Conservation (phyloP, 2,113 vertebrate genomes). For the Perca flavescens region DNA sequence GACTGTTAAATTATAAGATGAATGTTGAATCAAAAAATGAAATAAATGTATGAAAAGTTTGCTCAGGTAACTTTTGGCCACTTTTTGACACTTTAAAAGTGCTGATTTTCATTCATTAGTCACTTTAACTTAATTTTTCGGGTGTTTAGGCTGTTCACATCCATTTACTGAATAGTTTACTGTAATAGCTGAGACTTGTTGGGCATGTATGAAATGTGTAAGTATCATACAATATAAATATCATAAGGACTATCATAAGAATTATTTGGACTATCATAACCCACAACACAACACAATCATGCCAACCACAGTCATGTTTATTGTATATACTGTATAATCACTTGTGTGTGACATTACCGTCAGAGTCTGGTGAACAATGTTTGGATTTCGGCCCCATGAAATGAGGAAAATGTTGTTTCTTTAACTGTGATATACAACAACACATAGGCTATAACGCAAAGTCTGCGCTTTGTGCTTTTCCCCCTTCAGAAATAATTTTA, state of each 20-base stretch:
- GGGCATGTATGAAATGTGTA: not conserved
- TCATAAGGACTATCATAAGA: not conserved
- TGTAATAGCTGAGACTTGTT: not conserved
- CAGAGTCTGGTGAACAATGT: too few relatives aligned
- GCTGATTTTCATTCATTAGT: not conserved
- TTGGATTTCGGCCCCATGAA: too few relatives aligned
- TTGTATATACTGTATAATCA: not conserved
- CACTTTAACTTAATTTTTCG: not conserved
- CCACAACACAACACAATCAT: not conserved
- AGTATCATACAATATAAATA: not conserved
- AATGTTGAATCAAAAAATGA: not conserved
- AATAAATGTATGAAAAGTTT: not conserved
- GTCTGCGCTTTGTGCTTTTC: not conserved
- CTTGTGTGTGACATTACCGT: too few relatives aligned
- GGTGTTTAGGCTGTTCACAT: not conserved
- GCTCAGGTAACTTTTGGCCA: not conserved
- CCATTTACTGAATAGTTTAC: not conserved
- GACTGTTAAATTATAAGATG: not conserved
- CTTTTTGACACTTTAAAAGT: not conserved
- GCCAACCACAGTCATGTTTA: not conserved
- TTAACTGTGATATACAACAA: too few relatives aligned
- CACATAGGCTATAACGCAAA: too few relatives aligned
- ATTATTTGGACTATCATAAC: too few relatives aligned
- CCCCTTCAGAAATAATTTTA: not conserved
- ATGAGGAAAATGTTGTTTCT: too few relatives aligned